Evolutionary conservation across 2,888 invertebrate species (phyloP), one percentile per base, ranked within the genome.

Genomic region (Melieria crassipennis): DNA sequence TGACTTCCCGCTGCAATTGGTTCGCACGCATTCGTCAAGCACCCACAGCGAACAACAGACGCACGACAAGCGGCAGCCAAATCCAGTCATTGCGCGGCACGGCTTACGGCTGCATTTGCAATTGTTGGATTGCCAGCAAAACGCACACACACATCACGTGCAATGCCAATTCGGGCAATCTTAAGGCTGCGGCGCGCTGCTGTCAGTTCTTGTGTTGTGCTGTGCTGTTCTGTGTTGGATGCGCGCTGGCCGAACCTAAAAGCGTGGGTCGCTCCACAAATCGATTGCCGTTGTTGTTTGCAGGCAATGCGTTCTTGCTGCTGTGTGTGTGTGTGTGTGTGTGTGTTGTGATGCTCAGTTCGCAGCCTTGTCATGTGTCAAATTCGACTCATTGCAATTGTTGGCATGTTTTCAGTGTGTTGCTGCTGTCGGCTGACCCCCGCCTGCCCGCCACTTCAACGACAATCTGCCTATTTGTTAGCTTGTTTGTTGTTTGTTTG

Each of bases 141-240:
- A 56, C 45, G 43, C 42, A 58, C 42, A 42, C 58, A 58, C 42
- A 69, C 68, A 63, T 13, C 10, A 64, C 50, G 65, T 45, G 43
- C 52, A 30, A 30, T 47, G 58, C 66, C 65, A 69, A 72, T 65
- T 65, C 65, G 65, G 69, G 56, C 10, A 56, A 65, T 70, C 56
- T 64, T 13, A 50, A 52, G 52, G 43, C 68, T 62, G 47, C 7
- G 50, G 46, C 13, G 13, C 47, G 45, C 48, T 60, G 42, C 47
- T 64, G 62, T 16, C 57, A 16, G 63, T 69, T 16, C 43, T 9
- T 60, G 13, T 13, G 62, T 16, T 48, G 7, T 6, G 11, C n/a
- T 65, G 65, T 64, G 67, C 66, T 67, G 75, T 71, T 73, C 69
- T 64, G 65, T 71, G 71, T 30, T 57, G 65, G 46, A 65, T 65